Conservation (phyloP, 2,888 invertebrate species). For the Troglohyphantes excavatus region DNA sequence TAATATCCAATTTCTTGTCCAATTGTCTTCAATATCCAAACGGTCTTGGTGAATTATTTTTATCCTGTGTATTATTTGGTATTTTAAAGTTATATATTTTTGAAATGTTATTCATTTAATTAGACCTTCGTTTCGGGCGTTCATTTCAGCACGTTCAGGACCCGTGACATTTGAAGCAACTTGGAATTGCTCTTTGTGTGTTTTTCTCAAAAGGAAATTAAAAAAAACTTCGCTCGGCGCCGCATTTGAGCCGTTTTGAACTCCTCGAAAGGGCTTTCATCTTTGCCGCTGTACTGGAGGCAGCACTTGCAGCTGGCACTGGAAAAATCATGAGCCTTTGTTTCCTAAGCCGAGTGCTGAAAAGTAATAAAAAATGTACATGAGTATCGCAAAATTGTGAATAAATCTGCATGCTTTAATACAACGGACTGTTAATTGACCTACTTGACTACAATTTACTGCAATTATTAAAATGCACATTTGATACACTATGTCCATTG, state of each 20-base stretch:
- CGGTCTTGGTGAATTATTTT: too few relatives aligned
- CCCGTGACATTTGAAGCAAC: background rate
- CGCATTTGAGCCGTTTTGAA: slow-evolving; percentile 6
- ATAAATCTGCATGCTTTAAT: too few relatives aligned
- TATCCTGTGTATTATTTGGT: too few relatives aligned
- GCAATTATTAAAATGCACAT: too few relatives aligned
- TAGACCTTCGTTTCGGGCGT: too few relatives aligned
- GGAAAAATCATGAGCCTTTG: slow-evolving; percentile 39
- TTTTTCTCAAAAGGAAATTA: slow-evolving; percentile 5
- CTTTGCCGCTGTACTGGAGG: slow-evolving; percentile 17
- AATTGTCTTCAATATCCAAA: too few relatives aligned
- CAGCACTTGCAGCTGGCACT: slow-evolving; percentile 68
- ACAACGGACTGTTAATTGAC: too few relatives aligned
- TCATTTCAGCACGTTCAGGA: background rate
- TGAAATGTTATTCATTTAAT: too few relatives aligned
- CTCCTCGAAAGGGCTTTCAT: background rate
- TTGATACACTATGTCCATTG: too few relatives aligned
- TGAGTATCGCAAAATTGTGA: background rate
- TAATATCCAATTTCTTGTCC: too few relatives aligned
- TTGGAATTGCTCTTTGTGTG: background rate
- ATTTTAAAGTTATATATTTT: too few relatives aligned
- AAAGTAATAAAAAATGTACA: slow-evolving; percentile 8
- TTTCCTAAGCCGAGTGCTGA: slow-evolving; percentile 26
- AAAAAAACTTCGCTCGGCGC: slow-evolving; percentile 20
- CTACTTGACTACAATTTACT: too few relatives aligned